A percentile compares a stretch with the other conserved stretches of the same genome.
Evolutionary conservation across 2,113 vertebrate species (phyloP).

Genomic region (Myotis lucifugus): DNA sequence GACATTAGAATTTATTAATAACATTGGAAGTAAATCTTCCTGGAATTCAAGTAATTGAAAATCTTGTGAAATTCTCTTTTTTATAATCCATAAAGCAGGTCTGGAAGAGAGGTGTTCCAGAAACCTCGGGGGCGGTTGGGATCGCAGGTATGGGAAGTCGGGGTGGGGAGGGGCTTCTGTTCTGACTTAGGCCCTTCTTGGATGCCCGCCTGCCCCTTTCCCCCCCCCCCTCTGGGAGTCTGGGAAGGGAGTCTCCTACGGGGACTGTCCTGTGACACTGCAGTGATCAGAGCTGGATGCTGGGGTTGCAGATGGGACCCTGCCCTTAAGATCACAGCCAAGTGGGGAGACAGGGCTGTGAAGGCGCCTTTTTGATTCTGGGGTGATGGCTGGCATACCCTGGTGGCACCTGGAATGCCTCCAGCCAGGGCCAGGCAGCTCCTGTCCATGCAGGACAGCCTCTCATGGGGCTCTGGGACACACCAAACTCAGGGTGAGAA

Average conservation of each 20-base stretch:
- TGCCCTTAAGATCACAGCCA: background rate
- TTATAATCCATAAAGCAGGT: conserved; percentile 78
- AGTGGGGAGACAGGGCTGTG: background rate
- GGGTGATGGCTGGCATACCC: background rate
- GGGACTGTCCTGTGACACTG: background rate
- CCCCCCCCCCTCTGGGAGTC: too few relatives aligned
- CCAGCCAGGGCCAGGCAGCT: background rate
- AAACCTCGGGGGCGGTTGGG: background rate
- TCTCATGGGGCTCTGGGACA: background rate
- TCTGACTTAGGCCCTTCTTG: background rate
- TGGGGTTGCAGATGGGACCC: background rate
- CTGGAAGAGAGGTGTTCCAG: conserved; percentile 21
- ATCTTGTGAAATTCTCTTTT: conserved; percentile 83
- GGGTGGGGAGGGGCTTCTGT: background rate
- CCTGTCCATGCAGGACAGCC: background rate
- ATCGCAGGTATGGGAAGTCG: background rate
- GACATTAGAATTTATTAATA: conserved; percentile 86
- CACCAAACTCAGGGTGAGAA: background rate
- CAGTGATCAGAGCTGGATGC: background rate
- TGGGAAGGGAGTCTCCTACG: background rate
- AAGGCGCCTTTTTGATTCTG: background rate
- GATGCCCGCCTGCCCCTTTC: too few relatives aligned
- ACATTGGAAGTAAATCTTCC: conserved; percentile 83
- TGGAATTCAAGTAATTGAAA: conserved; percentile 86
- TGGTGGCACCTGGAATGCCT: background rate